Conservation (phyloP, 1,140 invertebrate species). For the Apocrypta bakeri region DNA sequence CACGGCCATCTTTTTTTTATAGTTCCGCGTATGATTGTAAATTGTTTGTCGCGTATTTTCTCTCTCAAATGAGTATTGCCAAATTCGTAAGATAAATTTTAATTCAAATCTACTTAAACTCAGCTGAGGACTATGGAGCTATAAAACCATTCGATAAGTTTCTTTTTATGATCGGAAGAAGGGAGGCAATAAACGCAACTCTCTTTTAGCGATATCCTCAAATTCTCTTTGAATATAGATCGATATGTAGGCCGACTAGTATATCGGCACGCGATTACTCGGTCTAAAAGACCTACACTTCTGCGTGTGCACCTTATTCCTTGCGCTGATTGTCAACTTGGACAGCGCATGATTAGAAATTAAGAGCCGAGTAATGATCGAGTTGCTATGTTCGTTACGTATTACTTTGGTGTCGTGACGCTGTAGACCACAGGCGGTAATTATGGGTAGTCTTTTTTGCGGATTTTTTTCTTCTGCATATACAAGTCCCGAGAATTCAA, state of each 20-base stretch:
- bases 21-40: no score
- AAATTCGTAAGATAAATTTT: no score
- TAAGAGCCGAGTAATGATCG: constrained; percentile 25
- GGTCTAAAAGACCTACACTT: neutral
- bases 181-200: constrained; percentile 26
- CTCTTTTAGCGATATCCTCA: neutral
- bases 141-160: constrained; percentile 21
- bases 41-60: neutral
- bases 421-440: neutral
- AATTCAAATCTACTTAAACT: no score
- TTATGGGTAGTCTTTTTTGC: neutral
- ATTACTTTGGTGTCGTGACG: neutral
- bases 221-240: constrained; percentile 57
- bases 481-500: neutral
- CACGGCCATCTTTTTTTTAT: no score
- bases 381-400: neutral
- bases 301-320: neutral
- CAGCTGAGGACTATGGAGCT: no score
- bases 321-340: neutral
- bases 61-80: no score
- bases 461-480: neutral
- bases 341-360: constrained; percentile 15
- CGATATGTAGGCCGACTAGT: constrained; percentile 58
- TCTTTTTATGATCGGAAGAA: neutral
- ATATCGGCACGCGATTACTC: constrained; percentile 42